Conservation (phyloP, 2,113 vertebrate species). For the Crotalus horridus region DNA sequence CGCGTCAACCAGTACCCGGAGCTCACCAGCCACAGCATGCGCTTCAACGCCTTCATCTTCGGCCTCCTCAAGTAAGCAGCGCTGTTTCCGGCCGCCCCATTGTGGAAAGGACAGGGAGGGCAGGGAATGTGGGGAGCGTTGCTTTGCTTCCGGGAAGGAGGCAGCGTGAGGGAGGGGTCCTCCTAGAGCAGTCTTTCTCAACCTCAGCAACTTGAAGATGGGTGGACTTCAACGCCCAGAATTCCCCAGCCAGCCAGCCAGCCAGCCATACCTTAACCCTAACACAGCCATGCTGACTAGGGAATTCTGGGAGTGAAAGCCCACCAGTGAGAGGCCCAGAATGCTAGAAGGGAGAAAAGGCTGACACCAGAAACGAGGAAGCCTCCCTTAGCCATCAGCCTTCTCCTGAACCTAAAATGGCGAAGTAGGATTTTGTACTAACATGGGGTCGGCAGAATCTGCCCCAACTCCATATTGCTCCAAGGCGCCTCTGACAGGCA, state of each 20-base stretch:
- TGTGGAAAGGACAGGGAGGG: accelerated
- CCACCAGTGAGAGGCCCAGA: not conserved
- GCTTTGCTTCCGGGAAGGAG: not conserved
- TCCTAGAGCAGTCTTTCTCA: not conserved
- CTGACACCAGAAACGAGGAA: not conserved
- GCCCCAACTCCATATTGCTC: not conserved
- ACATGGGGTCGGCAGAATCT: not conserved
- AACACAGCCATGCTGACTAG: not conserved
- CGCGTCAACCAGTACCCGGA: conserved; percentile 91
- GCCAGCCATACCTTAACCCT: too few relatives aligned
- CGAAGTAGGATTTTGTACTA: not conserved
- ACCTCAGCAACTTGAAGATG: not conserved
- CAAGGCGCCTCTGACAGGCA: not conserved
- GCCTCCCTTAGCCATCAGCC: not conserved
- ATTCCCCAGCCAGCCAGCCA: not conserved
- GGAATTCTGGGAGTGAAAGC: not conserved
- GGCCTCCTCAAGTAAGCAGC: conserved; percentile 93
- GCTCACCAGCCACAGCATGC: conserved; percentile 88
- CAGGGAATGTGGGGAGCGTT: accelerated
- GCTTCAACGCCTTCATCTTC: conserved; percentile 94
- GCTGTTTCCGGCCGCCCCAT: not conserved
- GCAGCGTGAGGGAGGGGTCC: not conserved
- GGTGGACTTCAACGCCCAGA: not conserved
- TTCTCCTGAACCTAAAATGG: not conserved
- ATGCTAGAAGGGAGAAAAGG: not conserved